Evolutionary conservation across 2,113 vertebrate species (phyloP), one percentile per base, ranked within the genome.

Genomic region (Prolemur simus): DNA sequence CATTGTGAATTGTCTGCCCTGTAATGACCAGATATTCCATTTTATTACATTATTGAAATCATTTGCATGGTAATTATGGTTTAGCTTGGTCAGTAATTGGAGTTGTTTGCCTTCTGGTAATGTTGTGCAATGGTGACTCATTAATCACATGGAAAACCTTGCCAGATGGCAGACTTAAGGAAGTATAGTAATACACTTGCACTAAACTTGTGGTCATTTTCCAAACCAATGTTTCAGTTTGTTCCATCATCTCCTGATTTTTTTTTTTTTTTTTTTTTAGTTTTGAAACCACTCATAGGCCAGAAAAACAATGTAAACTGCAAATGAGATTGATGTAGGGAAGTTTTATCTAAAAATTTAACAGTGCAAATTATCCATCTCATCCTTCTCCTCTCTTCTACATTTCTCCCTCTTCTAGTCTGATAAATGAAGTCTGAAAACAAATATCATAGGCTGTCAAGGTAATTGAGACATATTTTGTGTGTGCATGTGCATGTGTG

Each of bases 1-100:
- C 96, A 94, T n/a, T 90, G 91, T 92, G 96, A 97, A 97, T 98
- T 96, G 94, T 98, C 98, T 98, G 97, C 93, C 92, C 94, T 98
- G 76, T 96, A 98, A 98, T 97, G 98, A 95, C 97, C 98, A 98
- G 77, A 86, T 95, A 98, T 97, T 97, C 97, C 76, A 97, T 98
- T 98, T 93, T 93, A 97, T 98, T 98, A 94, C 94, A 96, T 97
- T 98, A 98, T 97, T 95, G 97, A 98, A 98, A 97, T 98, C 96
- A 97, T 98, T 98, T 98, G 97, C 97, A 96, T 98, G 97, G 96
- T 98, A 98, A 98, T 98, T 97, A 95, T 77, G 87, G 95, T 89
- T 97, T 98, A 98, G 96, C 97, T 96, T 87, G 95, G 88, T 91
- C 96, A 73, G 94, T 98, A 98, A 98, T 98, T 98, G 98, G 96